Conservation (phyloP, 2,797 vertebrate species). For the Acanthiza pusilla region DNA sequence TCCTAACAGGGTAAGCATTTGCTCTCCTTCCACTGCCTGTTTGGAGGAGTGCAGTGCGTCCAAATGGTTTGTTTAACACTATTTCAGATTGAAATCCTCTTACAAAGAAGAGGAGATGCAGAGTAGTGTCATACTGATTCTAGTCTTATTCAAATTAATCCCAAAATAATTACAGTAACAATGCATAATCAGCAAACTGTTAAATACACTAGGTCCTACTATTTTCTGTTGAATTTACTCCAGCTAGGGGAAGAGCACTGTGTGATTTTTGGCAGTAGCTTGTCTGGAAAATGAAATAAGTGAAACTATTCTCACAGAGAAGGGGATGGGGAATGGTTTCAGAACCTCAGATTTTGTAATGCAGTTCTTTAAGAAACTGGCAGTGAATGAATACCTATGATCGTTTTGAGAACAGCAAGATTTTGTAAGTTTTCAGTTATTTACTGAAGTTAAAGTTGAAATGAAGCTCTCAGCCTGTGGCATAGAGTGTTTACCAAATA, state of each 20-base stretch:
- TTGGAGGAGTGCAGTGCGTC: neutral
- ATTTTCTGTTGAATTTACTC: constrained; percentile 18
- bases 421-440: neutral
- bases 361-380: neutral
- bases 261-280: constrained; percentile 28
- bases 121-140: neutral
- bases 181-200: neutral
- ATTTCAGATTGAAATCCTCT: neutral
- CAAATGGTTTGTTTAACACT: neutral
- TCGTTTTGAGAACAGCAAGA: neutral
- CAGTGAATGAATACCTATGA: neutral
- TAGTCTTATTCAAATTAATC: neutral
- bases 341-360: neutral
- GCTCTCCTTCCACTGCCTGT: neutral
- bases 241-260: neutral
- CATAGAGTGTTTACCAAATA: neutral
- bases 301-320: neutral
- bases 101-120: neutral
- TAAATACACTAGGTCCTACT: neutral
- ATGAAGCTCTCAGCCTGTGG: neutral
- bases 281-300: constrained; percentile 36
- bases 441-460: neutral
- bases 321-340: neutral
- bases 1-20: accelerated
- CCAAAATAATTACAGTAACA: neutral